Evolutionary conservation across 2,888 invertebrate species (phyloP).

Genomic region (Fragum sueziense): DNA sequence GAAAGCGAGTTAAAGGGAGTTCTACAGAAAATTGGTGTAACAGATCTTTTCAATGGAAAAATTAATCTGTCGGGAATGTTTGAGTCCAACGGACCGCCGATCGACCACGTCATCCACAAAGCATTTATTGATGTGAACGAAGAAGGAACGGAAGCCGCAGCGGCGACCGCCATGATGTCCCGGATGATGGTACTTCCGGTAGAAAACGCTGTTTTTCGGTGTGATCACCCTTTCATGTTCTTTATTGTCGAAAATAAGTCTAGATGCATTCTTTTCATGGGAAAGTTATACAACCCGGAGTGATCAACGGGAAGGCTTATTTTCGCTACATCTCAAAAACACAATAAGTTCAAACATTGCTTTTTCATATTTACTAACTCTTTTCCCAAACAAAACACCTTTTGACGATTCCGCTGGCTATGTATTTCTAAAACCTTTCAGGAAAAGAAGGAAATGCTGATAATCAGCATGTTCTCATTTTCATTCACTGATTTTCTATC

Average conservation of each 20-base stretch:
- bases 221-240: constrained; percentile 49
- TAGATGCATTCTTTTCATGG: constrained; percentile 33
- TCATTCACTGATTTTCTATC: too few species aligned
- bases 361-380: background rate
- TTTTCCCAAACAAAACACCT: background rate
- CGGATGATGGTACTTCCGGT: constrained; percentile 38
- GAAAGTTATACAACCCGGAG: constrained; percentile 26
- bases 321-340: too few species aligned
- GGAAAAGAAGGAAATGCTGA: too few species aligned
- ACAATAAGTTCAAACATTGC: background rate
- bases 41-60: constrained; percentile 65
- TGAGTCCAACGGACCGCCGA: constrained; percentile 12
- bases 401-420: background rate
- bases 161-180: constrained; percentile 51
- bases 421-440: background rate
- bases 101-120: constrained; percentile 62
- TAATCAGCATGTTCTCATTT: too few species aligned
- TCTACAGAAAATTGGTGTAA: constrained; percentile 67
- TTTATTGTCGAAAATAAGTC: constrained; percentile 23
- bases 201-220: constrained; percentile 25
- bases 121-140: constrained; percentile 59
- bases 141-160: constrained; percentile 54
- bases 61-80: constrained; percentile 57
- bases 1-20: constrained; percentile 53
- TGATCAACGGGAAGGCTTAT: too few species aligned